Percentiles rank a stretch among this genome's conserved stretches.
Conservation (phyloP, 2,113 vertebrate genomes). For the Scytalopus superciliaris region DNA sequence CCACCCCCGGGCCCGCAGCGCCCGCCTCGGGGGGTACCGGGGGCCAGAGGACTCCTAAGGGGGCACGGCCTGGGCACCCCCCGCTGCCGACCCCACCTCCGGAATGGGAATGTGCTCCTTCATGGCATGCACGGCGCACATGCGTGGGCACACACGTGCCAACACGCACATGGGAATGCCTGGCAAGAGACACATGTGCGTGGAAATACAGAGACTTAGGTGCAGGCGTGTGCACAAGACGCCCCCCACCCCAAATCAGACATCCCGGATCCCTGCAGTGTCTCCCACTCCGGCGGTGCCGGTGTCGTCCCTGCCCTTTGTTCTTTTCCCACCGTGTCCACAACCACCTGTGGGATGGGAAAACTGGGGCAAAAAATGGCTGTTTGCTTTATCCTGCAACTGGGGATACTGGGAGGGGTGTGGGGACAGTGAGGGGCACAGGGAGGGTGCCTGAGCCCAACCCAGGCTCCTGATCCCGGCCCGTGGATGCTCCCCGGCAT, state of each 20-base stretch:
- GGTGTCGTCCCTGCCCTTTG: accelerated
- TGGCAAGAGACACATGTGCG: accelerated
- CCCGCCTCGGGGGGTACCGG: accelerated
- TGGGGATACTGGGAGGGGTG: background rate
- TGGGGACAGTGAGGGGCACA: background rate
- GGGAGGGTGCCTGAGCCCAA: background rate
- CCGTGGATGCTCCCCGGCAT: background rate
- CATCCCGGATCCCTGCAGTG: background rate
- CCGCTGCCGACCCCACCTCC: accelerated
- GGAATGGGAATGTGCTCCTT: background rate
- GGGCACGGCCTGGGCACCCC: background rate
- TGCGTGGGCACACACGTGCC: accelerated
- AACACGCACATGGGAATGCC: accelerated
- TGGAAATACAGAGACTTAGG: background rate
- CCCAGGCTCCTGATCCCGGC: background rate
- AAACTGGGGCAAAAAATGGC: accelerated
- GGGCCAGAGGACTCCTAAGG: background rate
- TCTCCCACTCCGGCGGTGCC: background rate
- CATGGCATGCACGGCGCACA: accelerated
- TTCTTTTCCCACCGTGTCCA: background rate
- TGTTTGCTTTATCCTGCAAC: accelerated
- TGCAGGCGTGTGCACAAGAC: accelerated
- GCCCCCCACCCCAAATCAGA: background rate
- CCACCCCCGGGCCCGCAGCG: background rate
- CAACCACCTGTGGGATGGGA: background rate